Conservation (phyloP, 2,113 vertebrate genomes). For the Lutjanus erythropterus region DNA sequence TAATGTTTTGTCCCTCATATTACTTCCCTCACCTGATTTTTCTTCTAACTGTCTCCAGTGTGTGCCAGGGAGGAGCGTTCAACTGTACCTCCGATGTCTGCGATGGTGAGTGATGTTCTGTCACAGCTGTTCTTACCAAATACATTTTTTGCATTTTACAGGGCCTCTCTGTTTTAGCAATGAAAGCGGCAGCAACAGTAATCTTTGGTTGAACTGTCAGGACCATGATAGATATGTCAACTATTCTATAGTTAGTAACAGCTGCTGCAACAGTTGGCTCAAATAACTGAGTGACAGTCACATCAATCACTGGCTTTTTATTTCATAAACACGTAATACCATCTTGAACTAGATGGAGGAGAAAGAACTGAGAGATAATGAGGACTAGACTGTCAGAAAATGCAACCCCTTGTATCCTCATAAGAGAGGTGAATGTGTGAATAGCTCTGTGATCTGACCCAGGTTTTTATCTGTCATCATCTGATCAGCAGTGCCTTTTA, state of each 20-base stretch:
- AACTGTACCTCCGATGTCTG: constrained; percentile 84
- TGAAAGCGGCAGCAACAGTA: constrained; percentile 4
- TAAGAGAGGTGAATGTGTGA: neutral
- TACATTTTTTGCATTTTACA: neutral
- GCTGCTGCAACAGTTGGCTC: constrained; percentile 61
- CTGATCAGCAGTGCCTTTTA: neutral
- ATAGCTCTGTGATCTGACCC: neutral
- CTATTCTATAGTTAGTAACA: constrained; percentile 49
- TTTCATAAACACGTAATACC: constrained; percentile 23
- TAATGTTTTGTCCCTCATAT: neutral
- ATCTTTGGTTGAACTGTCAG: constrained; percentile 20
- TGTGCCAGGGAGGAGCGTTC: constrained; percentile 85
- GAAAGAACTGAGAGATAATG: neutral
- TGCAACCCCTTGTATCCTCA: neutral
- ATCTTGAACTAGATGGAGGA: neutral
- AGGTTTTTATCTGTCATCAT: neutral
- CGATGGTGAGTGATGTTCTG: constrained; percentile 82
- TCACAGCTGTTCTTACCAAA: constrained; percentile 6
- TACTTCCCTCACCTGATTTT: neutral
- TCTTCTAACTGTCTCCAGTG: constrained; percentile 62
- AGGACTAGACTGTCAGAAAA: neutral
- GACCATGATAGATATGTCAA: constrained; percentile 24
- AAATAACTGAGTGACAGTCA: constrained; percentile 32
- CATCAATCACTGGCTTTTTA: constrained; percentile 35
- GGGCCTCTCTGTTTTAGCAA: constrained; percentile 1